Evolutionary conservation across 1,140 invertebrate species (phyloP).

Genomic region (silkworm (Bombyx mori)): DNA sequence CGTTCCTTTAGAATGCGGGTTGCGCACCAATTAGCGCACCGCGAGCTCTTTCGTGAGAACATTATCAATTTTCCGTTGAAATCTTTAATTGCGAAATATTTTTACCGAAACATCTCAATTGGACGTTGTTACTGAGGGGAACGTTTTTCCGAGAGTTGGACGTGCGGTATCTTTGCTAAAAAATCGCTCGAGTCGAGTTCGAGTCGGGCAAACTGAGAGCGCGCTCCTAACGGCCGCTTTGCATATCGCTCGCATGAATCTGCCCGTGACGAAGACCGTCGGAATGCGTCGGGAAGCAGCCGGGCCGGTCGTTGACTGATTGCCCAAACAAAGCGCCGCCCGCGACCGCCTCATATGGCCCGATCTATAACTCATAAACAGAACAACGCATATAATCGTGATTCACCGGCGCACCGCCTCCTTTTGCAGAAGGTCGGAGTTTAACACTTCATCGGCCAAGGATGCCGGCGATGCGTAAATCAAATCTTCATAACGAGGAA

Average conservation of each 20-base stretch:
- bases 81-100: conserved; percentile 24
- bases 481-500: conserved; percentile 40
- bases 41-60: conserved; percentile 15
- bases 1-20: conserved; percentile 20
- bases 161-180: conserved; percentile 20
- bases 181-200: conserved; percentile 20
- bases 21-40: conserved; percentile 20
- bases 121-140: conserved; percentile 7
- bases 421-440: conserved; percentile 47
- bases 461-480: conserved; percentile 35
- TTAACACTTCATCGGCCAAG: conserved; percentile 33
- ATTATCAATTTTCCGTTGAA: conserved; percentile 26
- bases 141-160: conserved; percentile 1
- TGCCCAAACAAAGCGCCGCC: conserved; percentile 32
- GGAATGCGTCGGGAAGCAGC: conserved; percentile 39
- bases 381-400: conserved; percentile 34
- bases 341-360: conserved; percentile 22
- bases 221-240: conserved; percentile 37
- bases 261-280: conserved; percentile 34
- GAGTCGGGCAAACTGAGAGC: conserved; percentile 19
- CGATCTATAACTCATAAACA: conserved; percentile 23
- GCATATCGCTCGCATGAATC: conserved; percentile 56
- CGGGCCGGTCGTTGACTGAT: conserved; percentile 38
- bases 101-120: conserved; percentile 17
- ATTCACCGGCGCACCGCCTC: conserved; percentile 27